Conservation (phyloP, 2,888 invertebrate species). For the Timema cristinae region DNA sequence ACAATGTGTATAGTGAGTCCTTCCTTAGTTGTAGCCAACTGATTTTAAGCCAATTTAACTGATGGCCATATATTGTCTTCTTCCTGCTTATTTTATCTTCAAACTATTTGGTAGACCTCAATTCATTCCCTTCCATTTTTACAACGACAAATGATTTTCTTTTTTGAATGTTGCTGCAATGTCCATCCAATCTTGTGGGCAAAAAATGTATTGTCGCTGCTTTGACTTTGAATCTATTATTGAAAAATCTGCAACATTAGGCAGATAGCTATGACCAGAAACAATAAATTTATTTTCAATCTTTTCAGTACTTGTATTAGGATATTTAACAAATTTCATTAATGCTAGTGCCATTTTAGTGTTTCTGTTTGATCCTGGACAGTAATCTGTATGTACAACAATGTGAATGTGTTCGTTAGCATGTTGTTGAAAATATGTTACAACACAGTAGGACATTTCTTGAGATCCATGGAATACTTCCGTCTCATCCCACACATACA, state of each 20-base stretch:
- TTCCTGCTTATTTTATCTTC: slow-evolving; percentile 1
- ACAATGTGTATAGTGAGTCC: not conserved
- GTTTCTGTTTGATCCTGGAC: too few species aligned
- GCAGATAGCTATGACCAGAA: too few species aligned
- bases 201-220: too few species aligned
- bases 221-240: too few species aligned
- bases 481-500: slow-evolving; percentile 13
- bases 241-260: too few species aligned
- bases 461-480: not conserved
- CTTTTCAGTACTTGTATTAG: too few species aligned
- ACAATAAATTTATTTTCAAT: too few species aligned
- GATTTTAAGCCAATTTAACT: too few species aligned
- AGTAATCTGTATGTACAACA: too few species aligned
- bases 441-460: not conserved
- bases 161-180: not conserved
- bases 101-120: not conserved
- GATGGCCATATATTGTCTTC: not conserved
- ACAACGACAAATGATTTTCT: not conserved
- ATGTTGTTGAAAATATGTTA: not conserved
- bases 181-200: not conserved
- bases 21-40: too few species aligned
- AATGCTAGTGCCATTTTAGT: too few species aligned
- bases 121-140: not conserved
- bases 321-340: too few species aligned
- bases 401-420: not conserved